Conservation (phyloP, 1,140 invertebrate genomes). For the Grapholita molesta region DNA sequence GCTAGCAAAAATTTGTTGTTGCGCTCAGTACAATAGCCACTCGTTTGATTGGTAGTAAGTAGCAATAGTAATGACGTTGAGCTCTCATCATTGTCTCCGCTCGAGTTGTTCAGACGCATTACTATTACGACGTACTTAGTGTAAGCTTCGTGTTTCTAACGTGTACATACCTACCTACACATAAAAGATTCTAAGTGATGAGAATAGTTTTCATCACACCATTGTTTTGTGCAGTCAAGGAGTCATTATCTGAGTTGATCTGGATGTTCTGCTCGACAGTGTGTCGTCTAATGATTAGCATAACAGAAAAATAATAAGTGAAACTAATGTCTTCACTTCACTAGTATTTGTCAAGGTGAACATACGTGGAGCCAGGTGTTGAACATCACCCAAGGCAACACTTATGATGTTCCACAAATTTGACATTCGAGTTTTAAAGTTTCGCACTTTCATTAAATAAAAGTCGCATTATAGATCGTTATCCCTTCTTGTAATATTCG, state of each 20-base stretch:
- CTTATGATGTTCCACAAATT: not conserved
- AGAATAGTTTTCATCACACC: not conserved
- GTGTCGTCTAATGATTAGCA: conserved; percentile 35
- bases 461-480: too few relatives aligned
- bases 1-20: not conserved
- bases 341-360: not conserved
- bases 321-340: not conserved
- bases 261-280: conserved; percentile 1
- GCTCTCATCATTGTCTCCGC: not conserved
- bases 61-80: not conserved
- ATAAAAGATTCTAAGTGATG: not conserved
- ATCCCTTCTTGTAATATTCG: too few relatives aligned
- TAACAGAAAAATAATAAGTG: too few relatives aligned
- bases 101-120: not conserved
- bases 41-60: not conserved
- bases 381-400: not conserved
- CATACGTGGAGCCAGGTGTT: not conserved
- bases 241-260: not conserved
- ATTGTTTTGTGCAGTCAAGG: not conserved
- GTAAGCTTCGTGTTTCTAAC: not conserved
- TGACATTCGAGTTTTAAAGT: too few relatives aligned
- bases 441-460: too few relatives aligned
- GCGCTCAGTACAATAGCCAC: too few relatives aligned
- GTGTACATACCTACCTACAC: not conserved
- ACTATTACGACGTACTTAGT: not conserved